These are phyloP conservation scores for Myotis vivesi DNA, from an alignment of 2,797 vertebrate genomes.

Conservation along the genomic window DNA sequence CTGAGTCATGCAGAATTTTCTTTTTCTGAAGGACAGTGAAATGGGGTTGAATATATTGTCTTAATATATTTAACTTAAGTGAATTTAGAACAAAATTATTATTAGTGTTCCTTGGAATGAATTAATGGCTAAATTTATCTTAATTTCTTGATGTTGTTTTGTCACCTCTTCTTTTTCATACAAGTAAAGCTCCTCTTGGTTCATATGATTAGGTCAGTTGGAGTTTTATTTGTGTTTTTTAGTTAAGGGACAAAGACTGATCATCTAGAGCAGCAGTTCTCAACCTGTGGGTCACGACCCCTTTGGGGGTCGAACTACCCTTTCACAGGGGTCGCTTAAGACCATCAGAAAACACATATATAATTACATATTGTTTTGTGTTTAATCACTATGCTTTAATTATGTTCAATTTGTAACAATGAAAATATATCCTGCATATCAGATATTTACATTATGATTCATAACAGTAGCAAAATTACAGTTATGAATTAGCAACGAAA, in stretches of 20 bases:
- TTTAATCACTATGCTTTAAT: no score
- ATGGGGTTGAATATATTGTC: neutral
- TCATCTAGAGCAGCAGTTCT: no score
- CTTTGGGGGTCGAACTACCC: no score
- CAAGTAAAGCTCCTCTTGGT: neutral
- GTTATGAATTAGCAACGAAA: no score
- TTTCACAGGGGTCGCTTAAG: no score
- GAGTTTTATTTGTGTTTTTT: slow-evolving; percentile 43
- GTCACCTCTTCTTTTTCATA: neutral
- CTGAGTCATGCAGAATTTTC: slow-evolving; percentile 29
- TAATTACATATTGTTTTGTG: no score
- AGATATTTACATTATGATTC: no score
- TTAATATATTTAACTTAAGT: slow-evolving; percentile 22
- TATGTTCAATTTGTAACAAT: no score
- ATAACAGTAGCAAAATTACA: no score
- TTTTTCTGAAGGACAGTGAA: neutral
- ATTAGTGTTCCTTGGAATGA: neutral
- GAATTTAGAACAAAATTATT: slow-evolving; percentile 31
- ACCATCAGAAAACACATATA: no score
- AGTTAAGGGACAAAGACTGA: neutral
- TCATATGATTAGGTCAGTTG: neutral
- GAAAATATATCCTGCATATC: no score
- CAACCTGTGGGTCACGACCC: no score
- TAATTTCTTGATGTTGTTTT: neutral
- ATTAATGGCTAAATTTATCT: slow-evolving; percentile 17